These are phyloP conservation scores for Tychaedon coryphoeus DNA, from an alignment of 2,113 vertebrate genomes.

Conservation along the genomic window DNA sequence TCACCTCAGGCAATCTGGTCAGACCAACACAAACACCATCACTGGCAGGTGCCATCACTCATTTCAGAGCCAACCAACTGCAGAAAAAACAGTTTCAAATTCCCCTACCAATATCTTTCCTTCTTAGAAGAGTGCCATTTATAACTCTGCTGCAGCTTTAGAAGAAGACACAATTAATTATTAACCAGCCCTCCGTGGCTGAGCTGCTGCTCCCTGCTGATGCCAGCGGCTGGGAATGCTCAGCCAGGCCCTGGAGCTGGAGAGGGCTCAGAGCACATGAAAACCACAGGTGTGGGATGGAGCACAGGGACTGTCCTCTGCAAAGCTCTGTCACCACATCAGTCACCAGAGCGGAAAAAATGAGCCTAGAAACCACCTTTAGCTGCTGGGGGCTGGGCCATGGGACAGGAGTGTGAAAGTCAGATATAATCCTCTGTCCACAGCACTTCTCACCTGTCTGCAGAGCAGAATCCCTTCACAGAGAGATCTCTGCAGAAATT, in stretches of 20 bases:
- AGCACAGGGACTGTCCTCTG: not conserved
- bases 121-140: rapidly evolving
- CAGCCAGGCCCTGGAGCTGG: not conserved
- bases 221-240: not conserved
- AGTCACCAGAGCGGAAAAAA: not conserved
- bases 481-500: rapidly evolving
- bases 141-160: not conserved
- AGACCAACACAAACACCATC: not conserved
- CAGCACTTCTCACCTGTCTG: not conserved
- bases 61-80: not conserved
- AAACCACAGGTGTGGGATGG: rapidly evolving
- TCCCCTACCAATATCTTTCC: not conserved
- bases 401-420: rapidly evolving
- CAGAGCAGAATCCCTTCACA: not conserved
- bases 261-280: not conserved
- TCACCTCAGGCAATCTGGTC: not conserved
- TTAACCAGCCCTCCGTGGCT: not conserved
- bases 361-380: not conserved
- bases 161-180: not conserved
- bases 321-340: rapidly evolving
- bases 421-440: not conserved
- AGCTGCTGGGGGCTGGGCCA: not conserved
- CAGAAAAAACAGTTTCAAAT: not conserved
- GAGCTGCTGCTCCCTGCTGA: rapidly evolving
- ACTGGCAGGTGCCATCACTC: not conserved